Base-by-base conservation (phyloP, 1,140 invertebrate genomes). In the Dermatophagoides farinae region DNA sequence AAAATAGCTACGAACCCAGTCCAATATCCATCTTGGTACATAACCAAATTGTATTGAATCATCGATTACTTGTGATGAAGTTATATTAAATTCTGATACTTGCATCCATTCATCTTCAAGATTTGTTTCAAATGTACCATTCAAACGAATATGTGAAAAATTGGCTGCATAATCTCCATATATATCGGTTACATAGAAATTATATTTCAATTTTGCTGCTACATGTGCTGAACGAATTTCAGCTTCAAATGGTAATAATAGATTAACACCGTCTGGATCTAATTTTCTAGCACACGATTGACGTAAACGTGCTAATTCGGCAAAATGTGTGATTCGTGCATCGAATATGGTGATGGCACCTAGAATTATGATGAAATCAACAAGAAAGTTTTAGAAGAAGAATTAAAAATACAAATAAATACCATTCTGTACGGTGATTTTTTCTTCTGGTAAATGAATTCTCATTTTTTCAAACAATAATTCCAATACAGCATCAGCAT, bases 391-490 rank as follows among this genome's bases (percentile, higher is more conserved):
- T 44, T 16, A 5, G 2, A 44, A 16, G 10, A 2, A 2, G 2
- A 44, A 20, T 44, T 16, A 44, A 31, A 31, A 31, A 8, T 8
- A 44, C 1, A 59, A 20, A 52, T n/a, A 22, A 12, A 12, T 59
- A 59, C 57, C 57, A 59, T 59, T 59, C 14, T 59, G 52, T 2
- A 59, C 57, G 14, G 23, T 54, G 31, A 59, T 59, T 38, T 59
- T 59, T 23, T 59, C 57, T 14, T 59, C 49, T 23, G 57, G 41
- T 11, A 59, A 54, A 41, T 59, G 12, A 12, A n/a, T 16, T 25
- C 50, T 1, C 57, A 59, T 59, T 18, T 38, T 16, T n/a, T 59
- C 57, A 12, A 59, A 54, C 14, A 59, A 58, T 12, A n/a, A 20
- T 12, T 59, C 57, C 43, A 59, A 2, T 20, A 59, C 49, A 1